Conservation (phyloP, 2,113 vertebrate species). For the Forbesichthys agassizii region DNA sequence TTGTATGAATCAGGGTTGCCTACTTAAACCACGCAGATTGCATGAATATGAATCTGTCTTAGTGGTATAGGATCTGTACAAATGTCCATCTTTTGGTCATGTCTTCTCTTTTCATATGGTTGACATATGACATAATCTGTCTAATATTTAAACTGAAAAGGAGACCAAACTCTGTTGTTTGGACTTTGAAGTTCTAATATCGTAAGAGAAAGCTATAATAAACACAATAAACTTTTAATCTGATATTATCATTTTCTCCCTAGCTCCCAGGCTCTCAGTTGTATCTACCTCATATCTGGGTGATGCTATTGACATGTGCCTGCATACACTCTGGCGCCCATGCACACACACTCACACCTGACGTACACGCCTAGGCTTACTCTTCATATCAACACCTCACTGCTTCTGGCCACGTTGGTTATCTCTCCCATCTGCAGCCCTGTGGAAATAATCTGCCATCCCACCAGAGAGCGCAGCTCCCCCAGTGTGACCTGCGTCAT, state of each 20-base stretch:
- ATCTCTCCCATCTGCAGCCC: constrained; percentile 36
- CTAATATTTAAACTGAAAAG: too few species aligned
- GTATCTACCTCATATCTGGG: background rate
- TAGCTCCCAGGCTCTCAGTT: background rate
- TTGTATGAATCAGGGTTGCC: constrained; percentile 18
- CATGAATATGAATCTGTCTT: constrained; percentile 10
- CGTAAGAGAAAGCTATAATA: too few species aligned
- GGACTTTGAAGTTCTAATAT: too few species aligned
- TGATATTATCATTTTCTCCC: too few species aligned
- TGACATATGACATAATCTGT: background rate
- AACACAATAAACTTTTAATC: too few species aligned
- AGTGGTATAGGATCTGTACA: background rate
- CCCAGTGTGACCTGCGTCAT: constrained; percentile 29
- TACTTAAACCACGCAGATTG: background rate
- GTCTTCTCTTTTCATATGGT: background rate
- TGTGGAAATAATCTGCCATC: constrained; percentile 41
- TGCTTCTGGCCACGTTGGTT: constrained; percentile 3
- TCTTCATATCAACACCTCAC: constrained; percentile 13
- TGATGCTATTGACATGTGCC: background rate
- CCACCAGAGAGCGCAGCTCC: constrained; percentile 29
- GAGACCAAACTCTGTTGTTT: too few species aligned
- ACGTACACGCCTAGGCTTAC: background rate
- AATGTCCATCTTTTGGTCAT: background rate
- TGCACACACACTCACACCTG: background rate
- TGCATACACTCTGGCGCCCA: background rate